Base-by-base conservation (phyloP, 2,113 vertebrate genomes). In the Melanostigma gelatinosum region DNA sequence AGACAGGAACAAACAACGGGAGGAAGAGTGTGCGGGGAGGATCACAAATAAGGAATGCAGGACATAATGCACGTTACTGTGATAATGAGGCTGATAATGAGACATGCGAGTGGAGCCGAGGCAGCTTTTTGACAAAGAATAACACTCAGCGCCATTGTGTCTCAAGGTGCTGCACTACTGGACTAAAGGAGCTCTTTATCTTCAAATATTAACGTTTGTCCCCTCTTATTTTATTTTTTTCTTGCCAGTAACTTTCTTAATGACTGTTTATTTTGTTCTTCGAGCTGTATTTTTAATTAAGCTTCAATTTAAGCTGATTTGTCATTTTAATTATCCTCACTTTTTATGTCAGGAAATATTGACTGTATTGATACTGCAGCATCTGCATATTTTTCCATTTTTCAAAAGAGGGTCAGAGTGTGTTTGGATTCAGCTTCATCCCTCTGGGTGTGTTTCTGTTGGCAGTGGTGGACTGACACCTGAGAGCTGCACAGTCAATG, bases 81-180 rank as follows among this genome's bases (percentile, higher is more conserved):
- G 79, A 86, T 85, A 75, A 80, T 78, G 74, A 85, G 38, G 15
- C 63, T n/a, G 79, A 86, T 85, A 75, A 80, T 78, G 74, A 85
- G 38, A 18, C 63, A 74, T 5, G 40, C 60, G 27, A 74, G 52
- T 1, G 1, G 29, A 77, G 77, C 27, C 6, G 54, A 75, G 38
- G 22, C 73, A 61, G 72, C 16, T 38, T 55, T 64, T n/a, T 71
- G 50, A 77, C 50, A 68, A 64, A 74, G 68, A 77, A 67, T 38
- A 54, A 74, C 22, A 61, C 34, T 27, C 69, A 44, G 18, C 24
- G 7, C 16, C 9, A 54, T 12, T 38, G 55, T 40, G 29, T 38
- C 71, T 79, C 62, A 70, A 42, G 32, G 54, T 61, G 48, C 72
- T 18, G 61, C 79, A 24, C 78, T 63, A 15, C 2, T 16, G 16